Evolutionary conservation across 2,888 invertebrate species (phyloP).

Genomic region (Agrenia bidenticulata): DNA sequence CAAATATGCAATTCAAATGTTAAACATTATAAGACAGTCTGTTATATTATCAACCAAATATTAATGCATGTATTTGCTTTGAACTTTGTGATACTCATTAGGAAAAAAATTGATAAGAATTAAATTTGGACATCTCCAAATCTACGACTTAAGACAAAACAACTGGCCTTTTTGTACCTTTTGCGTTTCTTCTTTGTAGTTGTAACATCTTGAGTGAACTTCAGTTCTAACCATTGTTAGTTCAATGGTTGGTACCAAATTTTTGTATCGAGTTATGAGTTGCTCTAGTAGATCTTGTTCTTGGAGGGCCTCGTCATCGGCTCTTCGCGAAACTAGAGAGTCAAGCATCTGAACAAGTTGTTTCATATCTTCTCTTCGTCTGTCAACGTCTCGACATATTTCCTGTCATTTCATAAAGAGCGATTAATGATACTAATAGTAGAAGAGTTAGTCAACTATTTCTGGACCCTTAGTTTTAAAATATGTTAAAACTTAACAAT

Average conservation of each 20-base stretch:
- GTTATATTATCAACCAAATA: too few relatives aligned
- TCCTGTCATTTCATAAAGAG: too few relatives aligned
- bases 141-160: too few relatives aligned
- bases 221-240: slow-evolving; percentile 91
- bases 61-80: too few relatives aligned
- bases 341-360: slow-evolving; percentile 91
- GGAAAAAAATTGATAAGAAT: too few relatives aligned
- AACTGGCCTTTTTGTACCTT: slow-evolving; percentile 69
- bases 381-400: slow-evolving; percentile 86
- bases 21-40: too few relatives aligned
- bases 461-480: too few relatives aligned
- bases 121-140: too few relatives aligned
- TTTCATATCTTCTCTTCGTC: slow-evolving; percentile 89
- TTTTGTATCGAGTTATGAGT: slow-evolving; percentile 83
- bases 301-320: slow-evolving; percentile 73
- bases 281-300: slow-evolving; percentile 82
- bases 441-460: too few relatives aligned
- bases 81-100: too few relatives aligned
- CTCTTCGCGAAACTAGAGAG: slow-evolving; percentile 76
- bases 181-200: slow-evolving; percentile 83
- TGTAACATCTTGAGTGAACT: slow-evolving; percentile 87
- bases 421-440: slow-evolving; percentile 4
- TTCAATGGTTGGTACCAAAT: slow-evolving; percentile 86
- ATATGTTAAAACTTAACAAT: too few relatives aligned
- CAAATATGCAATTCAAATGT: too few relatives aligned